Evolutionary conservation across 2,888 invertebrate species (phyloP).

Genomic region (Ecliptopera silaceata): DNA sequence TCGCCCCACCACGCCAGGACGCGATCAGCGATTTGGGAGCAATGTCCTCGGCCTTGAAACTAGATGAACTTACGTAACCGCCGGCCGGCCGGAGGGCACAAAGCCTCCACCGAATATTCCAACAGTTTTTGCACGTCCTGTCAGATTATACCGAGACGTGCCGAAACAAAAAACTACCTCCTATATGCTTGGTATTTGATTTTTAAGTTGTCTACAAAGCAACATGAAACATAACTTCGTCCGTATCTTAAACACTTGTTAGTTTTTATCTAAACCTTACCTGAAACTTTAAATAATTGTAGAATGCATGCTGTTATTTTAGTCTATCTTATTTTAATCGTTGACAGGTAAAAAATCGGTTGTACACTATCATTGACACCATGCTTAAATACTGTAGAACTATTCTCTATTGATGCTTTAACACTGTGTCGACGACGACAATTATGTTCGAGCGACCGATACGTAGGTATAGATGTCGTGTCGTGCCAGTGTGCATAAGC

Average conservation of each 20-base stretch:
- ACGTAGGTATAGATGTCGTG: no score
- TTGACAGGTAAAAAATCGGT: no score
- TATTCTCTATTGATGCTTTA: no score
- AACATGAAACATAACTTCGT: neutral
- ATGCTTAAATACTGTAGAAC: no score
- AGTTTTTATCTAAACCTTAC: neutral
- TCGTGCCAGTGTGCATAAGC: no score
- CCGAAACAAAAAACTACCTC: conserved; percentile 30
- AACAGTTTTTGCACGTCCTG: conserved; percentile 73
- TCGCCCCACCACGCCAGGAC: conserved; percentile 71
- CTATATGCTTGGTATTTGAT: conserved; percentile 12
- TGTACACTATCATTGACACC: no score
- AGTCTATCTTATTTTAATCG: no score
- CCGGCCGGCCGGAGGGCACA: conserved; percentile 61
- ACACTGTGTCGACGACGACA: no score
- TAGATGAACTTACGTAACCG: conserved; percentile 82
- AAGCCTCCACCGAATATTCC: conserved; percentile 75
- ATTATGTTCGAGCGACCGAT: no score
- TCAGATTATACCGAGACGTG: conserved; percentile 51
- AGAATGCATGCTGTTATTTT: no score
- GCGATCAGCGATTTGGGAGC: conserved; percentile 81
- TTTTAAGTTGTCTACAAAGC: neutral
- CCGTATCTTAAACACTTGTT: neutral
- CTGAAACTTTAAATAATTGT: neutral
- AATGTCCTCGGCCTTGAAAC: conserved; percentile 81